Evolutionary conservation across 2,888 invertebrate genomes (phyloP).

Genomic region (Ennomos erosarius): DNA sequence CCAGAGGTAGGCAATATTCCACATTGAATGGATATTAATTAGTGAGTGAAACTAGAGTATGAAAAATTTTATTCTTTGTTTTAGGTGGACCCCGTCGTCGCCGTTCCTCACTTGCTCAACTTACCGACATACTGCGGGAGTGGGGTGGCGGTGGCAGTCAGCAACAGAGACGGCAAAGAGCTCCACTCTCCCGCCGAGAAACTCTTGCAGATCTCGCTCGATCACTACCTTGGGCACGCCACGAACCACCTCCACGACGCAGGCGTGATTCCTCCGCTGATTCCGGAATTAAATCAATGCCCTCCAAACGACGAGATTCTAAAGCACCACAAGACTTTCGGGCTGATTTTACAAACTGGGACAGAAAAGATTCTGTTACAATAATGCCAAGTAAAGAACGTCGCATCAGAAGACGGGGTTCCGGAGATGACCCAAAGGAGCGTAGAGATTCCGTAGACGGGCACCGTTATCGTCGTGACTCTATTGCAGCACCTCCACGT

Average conservation of each 20-base stretch:
- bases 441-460: conserved; percentile 89
- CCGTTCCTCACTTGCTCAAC: conserved; percentile 93
- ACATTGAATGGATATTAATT: neutral
- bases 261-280: conserved; percentile 95
- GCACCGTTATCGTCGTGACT: conserved; percentile 89
- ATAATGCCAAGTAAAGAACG: conserved; percentile 74
- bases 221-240: conserved; percentile 92
- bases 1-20: conserved; percentile 71
- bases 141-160: conserved; percentile 90
- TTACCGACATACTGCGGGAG: conserved; percentile 94
- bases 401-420: conserved; percentile 85
- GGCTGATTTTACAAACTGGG: conserved; percentile 91
- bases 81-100: conserved; percentile 88
- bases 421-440: conserved; percentile 83
- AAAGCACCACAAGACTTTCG: conserved; percentile 88
- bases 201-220: conserved; percentile 95
- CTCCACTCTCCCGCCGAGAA: conserved; percentile 92
- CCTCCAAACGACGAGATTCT: conserved; percentile 90
- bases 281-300: conserved; percentile 91
- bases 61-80: conserved; percentile 29
- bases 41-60: neutral
- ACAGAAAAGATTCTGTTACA: conserved; percentile 88
- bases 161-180: conserved; percentile 81
- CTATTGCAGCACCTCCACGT: conserved; percentile 86
- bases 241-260: conserved; percentile 86